These are phyloP conservation scores for Microchrysa polita DNA, from an alignment of 2,888 invertebrate species.

Conservation along the genomic window DNA sequence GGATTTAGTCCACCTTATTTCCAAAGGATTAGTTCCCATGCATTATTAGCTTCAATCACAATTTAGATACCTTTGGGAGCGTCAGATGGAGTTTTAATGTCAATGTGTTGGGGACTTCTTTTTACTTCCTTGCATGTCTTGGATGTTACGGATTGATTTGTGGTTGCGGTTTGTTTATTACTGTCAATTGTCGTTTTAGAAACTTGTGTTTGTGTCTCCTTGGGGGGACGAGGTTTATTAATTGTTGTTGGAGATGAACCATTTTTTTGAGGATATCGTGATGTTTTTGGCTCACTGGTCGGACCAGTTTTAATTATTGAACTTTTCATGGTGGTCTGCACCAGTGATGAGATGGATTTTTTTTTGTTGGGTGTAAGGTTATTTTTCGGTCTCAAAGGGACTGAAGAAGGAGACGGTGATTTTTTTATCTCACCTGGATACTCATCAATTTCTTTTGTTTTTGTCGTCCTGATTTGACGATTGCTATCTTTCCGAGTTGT, in stretches of 20 bases:
- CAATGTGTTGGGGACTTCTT: conserved; percentile 49
- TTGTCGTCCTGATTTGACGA: conserved; percentile 21
- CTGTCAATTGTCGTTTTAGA: background rate
- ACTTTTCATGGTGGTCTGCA: no score
- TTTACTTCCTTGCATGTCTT: conserved; percentile 47
- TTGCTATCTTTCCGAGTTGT: conserved; percentile 22
- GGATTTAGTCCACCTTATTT: no score
- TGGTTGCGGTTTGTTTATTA: conserved; percentile 44
- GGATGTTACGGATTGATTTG: conserved; percentile 44
- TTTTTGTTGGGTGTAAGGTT: background rate
- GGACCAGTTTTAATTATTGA: background rate
- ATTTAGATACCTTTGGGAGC: conserved; percentile 43
- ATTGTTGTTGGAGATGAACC: background rate
- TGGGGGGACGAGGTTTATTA: background rate
- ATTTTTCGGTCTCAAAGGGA: background rate
- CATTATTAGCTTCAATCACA: conserved; percentile 15
- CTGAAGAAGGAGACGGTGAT: background rate
- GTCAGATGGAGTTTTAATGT: conserved; percentile 45
- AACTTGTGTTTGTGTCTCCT: background rate
- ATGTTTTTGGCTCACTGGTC: background rate
- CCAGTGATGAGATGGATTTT: background rate
- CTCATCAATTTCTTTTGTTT: conserved; percentile 40
- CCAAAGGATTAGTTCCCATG: conserved; percentile 16
- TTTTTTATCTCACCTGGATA: conserved; percentile 36
- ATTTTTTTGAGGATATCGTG: conserved; percentile 16